Evolutionary conservation across 2,797 vertebrate species (phyloP).

Genomic region (Urocyon cinereoargenteus): DNA sequence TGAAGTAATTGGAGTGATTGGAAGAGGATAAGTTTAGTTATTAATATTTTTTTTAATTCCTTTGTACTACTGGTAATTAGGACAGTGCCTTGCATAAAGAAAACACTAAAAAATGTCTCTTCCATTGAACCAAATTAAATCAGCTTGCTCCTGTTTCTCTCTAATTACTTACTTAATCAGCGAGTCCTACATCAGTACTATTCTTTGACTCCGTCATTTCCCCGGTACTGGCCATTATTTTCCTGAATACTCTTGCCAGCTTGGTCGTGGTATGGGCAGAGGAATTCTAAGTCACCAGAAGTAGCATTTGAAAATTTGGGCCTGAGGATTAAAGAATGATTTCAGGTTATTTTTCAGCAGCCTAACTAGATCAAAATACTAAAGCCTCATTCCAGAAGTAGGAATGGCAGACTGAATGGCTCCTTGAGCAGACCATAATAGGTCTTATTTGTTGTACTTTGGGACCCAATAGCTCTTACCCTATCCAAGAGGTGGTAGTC

Average conservation of each 20-base stretch:
- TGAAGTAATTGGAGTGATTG: background rate
- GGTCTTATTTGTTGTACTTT: background rate
- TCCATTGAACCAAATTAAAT: background rate
- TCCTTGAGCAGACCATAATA: background rate
- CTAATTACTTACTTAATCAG: background rate
- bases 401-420: background rate
- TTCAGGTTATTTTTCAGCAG: background rate
- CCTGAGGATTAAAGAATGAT: background rate
- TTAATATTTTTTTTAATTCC: background rate
- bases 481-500: background rate
- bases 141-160: background rate
- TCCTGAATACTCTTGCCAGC: background rate
- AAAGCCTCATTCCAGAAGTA: background rate
- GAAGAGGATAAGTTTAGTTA: background rate
- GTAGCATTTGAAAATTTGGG: background rate
- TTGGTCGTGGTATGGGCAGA: background rate
- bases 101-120: background rate
- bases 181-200: background rate
- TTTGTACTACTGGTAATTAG: background rate
- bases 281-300: background rate
- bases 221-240: background rate
- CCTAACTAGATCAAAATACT: background rate
- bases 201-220: background rate
- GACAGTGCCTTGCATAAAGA: background rate
- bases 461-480: background rate